Conservation (phyloP, 2,888 invertebrate species). For the Sminthurides aquaticus region DNA sequence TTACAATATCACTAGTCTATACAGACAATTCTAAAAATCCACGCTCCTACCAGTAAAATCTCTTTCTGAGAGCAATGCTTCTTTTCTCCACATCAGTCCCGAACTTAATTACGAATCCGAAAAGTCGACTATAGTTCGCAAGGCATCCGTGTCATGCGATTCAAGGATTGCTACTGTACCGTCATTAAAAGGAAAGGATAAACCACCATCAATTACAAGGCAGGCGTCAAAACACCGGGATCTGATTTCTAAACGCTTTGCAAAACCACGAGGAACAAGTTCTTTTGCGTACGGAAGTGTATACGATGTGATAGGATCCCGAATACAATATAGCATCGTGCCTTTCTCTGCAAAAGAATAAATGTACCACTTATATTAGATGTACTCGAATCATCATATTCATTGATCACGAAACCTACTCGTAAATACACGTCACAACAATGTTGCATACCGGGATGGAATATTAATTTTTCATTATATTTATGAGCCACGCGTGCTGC, state of each 20-base stretch:
- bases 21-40: too few species aligned
- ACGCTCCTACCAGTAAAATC: too few species aligned
- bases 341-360: slow-evolving; percentile 56
- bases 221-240: slow-evolving; percentile 87
- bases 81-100: too few species aligned
- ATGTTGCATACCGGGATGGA: slow-evolving; percentile 56
- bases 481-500: slow-evolving; percentile 48
- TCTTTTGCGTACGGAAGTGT: slow-evolving; percentile 74
- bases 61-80: too few species aligned
- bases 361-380: too few species aligned
- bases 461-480: slow-evolving; percentile 67
- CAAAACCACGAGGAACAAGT: slow-evolving; percentile 63
- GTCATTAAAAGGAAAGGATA: slow-evolving; percentile 88
- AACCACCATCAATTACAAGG: slow-evolving; percentile 90
- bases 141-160: slow-evolving; percentile 74
- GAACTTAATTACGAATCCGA: background rate
- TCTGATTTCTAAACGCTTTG: slow-evolving; percentile 64
- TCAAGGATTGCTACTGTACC: slow-evolving; percentile 80
- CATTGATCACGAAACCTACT: too few species aligned
- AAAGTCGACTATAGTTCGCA: slow-evolving; percentile 57
- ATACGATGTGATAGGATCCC: slow-evolving; percentile 85
- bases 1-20: too few species aligned
- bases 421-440: background rate
- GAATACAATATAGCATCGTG: slow-evolving; percentile 79
- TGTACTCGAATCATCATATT: too few species aligned